Base-by-base conservation (phyloP, 2,113 vertebrate species). In the Addax nasomaculatus region DNA sequence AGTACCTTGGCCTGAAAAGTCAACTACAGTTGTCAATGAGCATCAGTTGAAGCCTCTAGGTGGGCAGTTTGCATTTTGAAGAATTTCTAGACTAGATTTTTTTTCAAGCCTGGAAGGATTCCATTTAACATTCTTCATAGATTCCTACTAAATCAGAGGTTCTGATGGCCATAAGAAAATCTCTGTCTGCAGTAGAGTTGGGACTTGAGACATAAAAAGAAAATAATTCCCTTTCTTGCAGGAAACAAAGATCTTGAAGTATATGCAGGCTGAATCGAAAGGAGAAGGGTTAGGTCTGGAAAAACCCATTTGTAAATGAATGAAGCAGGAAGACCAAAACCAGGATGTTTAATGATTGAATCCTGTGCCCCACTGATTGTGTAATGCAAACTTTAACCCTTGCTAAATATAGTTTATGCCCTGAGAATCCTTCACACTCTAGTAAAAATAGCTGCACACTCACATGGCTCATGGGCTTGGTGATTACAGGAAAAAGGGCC, bases 371-470 rank as follows among this genome's bases (percentile, higher is more conserved):
- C 11, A 15, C 60, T 84, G 70, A 47, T 92, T 88, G 83, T 80
- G 76, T 43, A 85, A 96, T 17, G 3, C 73, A 81, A 96, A 92
- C 94, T 95, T 87, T 94, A 92, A 95, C 76, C 81, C 78, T 23
- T 78, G 64, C 92, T 96, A 97, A 98, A 93, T 89, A 87, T 90
- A 89, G 43, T 80, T 86, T 96, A 67, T 84, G 47, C 51, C 87
- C 55, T 49, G 47, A 95, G 67, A 96, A 67, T 67, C 78, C 85
- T 96, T 97, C 58, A 95, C 57, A 88, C 85, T 90, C 91, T 90
- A 92, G 92, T 96, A 92, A 95, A 96, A 98, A 85, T 89, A 95
- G 49, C 29, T 58, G 84, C 15, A 51, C 7, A 29, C 49, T 87
- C 64, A 73, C 58, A 73, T 55, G 39, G 80, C 27, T 84, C 33